Evolutionary conservation across 2,113 vertebrate species (phyloP).

Genomic region (Tragulus kanchil): DNA sequence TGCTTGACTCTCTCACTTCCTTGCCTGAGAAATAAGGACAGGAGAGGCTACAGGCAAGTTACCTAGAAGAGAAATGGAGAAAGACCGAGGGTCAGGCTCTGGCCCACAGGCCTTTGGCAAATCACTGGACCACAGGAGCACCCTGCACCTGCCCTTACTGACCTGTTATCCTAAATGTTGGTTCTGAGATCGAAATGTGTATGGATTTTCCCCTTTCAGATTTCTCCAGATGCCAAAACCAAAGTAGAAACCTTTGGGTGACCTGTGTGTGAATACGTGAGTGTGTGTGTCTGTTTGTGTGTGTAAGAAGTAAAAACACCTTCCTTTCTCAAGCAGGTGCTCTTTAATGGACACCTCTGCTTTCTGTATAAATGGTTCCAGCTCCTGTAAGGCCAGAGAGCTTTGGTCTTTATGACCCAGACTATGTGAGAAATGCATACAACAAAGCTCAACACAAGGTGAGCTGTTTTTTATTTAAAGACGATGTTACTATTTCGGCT

Average conservation of each 20-base stretch:
- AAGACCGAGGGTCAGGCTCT: not conserved
- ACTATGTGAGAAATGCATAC: not conserved
- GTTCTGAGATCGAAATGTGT: not conserved
- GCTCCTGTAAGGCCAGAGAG: not conserved
- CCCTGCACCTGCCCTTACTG: not conserved
- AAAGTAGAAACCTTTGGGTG: accelerated
- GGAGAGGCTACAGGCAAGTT: not conserved
- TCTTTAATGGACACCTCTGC: not conserved
- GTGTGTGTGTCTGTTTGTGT: accelerated
- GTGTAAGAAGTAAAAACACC: not conserved
- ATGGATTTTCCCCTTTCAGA: not conserved
- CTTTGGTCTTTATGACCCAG: not conserved
- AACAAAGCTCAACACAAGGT: not conserved
- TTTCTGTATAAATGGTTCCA: accelerated
- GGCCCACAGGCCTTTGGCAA: not conserved
- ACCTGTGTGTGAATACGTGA: not conserved
- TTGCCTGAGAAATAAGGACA: not conserved
- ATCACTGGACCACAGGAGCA: accelerated
- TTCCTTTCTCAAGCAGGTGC: not conserved
- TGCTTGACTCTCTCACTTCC: not conserved
- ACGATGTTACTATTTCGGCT: not conserved
- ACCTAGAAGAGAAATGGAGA: not conserved
- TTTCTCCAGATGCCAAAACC: not conserved
- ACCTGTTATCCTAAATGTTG: no score
- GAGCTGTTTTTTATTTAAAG: not conserved